phyloP scores from a whole-genome alignment of 2,888 invertebrate species.

The Drosophila phalerata region DNA sequence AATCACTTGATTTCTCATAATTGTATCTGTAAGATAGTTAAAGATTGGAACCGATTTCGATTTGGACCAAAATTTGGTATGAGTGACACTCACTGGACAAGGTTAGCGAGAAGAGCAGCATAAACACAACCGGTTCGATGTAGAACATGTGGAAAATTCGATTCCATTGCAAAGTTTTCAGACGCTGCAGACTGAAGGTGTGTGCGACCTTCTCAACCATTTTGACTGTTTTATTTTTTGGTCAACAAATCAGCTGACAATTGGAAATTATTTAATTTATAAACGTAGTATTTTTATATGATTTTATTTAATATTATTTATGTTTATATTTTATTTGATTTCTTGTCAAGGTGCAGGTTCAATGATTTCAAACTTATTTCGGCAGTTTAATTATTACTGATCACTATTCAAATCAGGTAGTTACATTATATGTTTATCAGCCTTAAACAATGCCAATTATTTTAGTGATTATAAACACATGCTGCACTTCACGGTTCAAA shows the following conservation, averaged over 20 bases:
- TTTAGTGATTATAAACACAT: constrained; percentile 6
- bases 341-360: constrained; percentile 16
- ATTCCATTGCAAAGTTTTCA: constrained; percentile 71
- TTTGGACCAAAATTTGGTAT: not conserved
- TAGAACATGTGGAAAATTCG: constrained; percentile 81
- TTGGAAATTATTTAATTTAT: constrained; percentile 1
- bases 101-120: constrained; percentile 81
- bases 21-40: constrained; percentile 70
- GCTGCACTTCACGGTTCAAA: constrained; percentile 19
- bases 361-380: not conserved
- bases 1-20: constrained; percentile 89
- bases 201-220: constrained; percentile 73
- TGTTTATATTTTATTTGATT: not conserved
- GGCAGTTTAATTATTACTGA: not conserved
- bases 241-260: constrained; percentile 1
- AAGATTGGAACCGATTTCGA: not conserved
- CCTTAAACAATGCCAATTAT: constrained; percentile 20
- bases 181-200: constrained; percentile 55
- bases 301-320: not conserved
- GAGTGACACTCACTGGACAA: constrained; percentile 75
- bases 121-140: constrained; percentile 83
- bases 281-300: not conserved
- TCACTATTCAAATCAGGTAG: constrained; percentile 8
- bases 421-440: constrained; percentile 33
- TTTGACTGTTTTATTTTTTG: constrained; percentile 14